Evolutionary conservation across 2,797 vertebrate genomes (phyloP).

Genomic region (Novumbra hubbsi): DNA sequence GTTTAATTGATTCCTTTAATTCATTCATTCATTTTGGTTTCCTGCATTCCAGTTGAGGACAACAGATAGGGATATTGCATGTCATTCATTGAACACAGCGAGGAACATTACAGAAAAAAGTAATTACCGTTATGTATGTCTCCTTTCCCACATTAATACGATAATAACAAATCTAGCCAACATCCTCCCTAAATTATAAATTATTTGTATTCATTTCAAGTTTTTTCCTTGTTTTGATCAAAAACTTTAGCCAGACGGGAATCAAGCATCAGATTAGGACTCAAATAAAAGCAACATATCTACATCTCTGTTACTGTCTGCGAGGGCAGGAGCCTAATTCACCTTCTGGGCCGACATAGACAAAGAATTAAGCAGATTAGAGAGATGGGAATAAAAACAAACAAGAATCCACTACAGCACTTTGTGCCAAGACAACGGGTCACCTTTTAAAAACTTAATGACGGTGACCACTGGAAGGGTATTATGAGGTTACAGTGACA

Average conservation of each 20-base stretch:
- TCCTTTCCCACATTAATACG: background rate
- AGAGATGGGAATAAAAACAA: constrained; percentile 10
- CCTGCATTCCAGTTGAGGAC: background rate
- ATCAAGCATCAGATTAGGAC: background rate
- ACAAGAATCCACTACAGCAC: constrained; percentile 30
- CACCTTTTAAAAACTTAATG: constrained; percentile 37
- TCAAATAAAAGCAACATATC: background rate
- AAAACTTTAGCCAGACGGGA: background rate
- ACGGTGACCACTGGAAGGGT: constrained; percentile 27
- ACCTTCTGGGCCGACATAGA: constrained; percentile 1
- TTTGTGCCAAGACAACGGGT: constrained; percentile 26
- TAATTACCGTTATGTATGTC: background rate
- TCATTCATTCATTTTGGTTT: background rate
- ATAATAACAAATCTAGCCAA: background rate
- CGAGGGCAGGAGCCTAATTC: background rate
- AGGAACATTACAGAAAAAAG: constrained; percentile 18
- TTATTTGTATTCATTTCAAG: background rate
- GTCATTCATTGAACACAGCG: constrained; percentile 25
- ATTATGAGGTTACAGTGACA: constrained; percentile 11
- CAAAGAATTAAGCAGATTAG: constrained; percentile 10
- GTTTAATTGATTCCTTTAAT: constrained; percentile 54
- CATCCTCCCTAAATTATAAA: background rate
- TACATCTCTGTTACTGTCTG: background rate
- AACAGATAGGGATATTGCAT: background rate
- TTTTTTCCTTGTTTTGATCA: background rate